Conservation (phyloP, 2,113 vertebrate genomes). For the Lampris incognitus region DNA sequence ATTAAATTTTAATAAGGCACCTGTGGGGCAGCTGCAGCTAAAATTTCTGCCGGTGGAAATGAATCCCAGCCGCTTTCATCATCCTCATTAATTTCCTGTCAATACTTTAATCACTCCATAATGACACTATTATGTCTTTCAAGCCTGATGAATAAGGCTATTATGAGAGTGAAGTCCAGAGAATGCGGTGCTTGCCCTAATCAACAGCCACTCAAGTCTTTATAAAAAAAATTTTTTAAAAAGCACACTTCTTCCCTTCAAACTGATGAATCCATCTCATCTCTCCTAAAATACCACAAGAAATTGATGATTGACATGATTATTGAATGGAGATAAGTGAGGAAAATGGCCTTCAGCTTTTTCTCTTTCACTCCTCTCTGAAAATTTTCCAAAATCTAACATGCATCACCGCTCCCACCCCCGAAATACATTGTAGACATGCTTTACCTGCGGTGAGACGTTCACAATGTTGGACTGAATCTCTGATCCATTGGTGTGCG, state of each 20-base stretch:
- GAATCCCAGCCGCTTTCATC: slow-evolving; percentile 72
- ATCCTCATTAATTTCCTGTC: slow-evolving; percentile 72
- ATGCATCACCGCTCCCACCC: neutral
- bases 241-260: neutral
- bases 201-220: slow-evolving; percentile 15
- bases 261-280: neutral
- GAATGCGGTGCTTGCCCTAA: slow-evolving; percentile 27
- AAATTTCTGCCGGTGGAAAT: slow-evolving; percentile 55
- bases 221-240: neutral
- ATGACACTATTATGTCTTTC: slow-evolving; percentile 53
- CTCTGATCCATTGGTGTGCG: slow-evolving; percentile 77
- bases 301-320: neutral
- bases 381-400: no score
- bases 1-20: slow-evolving; percentile 78
- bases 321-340: neutral
- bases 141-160: slow-evolving; percentile 20
- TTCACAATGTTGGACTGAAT: slow-evolving; percentile 46
- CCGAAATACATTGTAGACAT: neutral
- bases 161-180: slow-evolving; percentile 3
- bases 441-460: slow-evolving; percentile 73
- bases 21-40: slow-evolving; percentile 61
- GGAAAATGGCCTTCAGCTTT: neutral
- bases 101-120: slow-evolving; percentile 69
- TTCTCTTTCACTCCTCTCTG: no score
- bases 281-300: neutral